phyloP scores from a whole-genome alignment of 1,140 invertebrate species.

The Nasonia giraulti region DNA sequence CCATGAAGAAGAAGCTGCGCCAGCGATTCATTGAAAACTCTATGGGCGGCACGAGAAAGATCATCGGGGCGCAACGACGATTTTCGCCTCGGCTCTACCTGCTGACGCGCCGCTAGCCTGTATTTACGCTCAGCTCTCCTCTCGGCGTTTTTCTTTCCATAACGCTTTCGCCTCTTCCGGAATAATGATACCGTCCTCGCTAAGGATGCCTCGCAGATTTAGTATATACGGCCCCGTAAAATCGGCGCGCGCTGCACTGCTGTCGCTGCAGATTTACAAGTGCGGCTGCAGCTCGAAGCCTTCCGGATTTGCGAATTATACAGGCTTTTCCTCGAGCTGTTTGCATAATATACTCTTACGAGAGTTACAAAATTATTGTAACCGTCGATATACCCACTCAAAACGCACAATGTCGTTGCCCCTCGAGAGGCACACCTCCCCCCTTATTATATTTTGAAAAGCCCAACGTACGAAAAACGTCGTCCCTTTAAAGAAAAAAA shows the following conservation, averaged over 20 bases:
- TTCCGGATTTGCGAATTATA: neutral
- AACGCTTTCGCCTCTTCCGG: neutral
- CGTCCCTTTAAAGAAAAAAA: neutral
- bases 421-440: no score
- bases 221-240: neutral
- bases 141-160: neutral
- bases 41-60: no score
- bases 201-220: neutral
- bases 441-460: neutral
- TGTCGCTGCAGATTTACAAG: constrained; percentile 29
- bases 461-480: neutral
- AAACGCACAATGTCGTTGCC: no score
- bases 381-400: no score
- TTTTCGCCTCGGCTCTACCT: constrained; percentile 7
- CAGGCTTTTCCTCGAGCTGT: neutral
- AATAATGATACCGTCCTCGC: neutral
- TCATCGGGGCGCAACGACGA: neutral
- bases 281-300: neutral
- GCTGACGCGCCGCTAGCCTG: neutral
- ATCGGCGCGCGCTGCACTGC: neutral
- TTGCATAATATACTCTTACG: no score
- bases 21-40: neutral
- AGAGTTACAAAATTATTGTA: no score
- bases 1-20: no score
- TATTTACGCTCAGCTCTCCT: neutral